A percentile compares a stretch with the other conserved stretches of the same genome.
These are phyloP conservation scores for Tapirus terrestris DNA, from an alignment of 2,113 vertebrate species.

Conservation along the genomic window DNA sequence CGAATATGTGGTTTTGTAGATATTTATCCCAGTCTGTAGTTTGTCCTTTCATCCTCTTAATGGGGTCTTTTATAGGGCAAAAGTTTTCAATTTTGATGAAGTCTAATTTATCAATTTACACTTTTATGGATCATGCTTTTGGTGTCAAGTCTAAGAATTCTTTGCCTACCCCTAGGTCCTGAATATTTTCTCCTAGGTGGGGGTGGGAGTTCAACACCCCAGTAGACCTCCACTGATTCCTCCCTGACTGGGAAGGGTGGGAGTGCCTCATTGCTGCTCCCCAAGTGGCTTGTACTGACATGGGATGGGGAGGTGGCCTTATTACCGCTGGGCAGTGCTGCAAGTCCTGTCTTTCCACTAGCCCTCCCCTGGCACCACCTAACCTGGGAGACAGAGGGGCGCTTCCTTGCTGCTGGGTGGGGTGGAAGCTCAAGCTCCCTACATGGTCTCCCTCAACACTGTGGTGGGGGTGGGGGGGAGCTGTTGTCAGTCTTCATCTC, in stretches of 20 bases:
- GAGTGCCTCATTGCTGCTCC: background rate
- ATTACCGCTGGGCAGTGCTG: fast-evolving
- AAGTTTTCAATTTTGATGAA: background rate
- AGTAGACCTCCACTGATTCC: background rate
- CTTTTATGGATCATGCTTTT: background rate
- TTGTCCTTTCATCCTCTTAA: background rate
- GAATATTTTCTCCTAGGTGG: background rate
- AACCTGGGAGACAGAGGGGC: background rate
- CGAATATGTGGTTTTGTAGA: background rate
- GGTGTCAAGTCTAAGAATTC: background rate
- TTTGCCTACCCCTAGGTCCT: background rate
- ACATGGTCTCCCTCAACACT: no score
- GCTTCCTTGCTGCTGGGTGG: background rate
- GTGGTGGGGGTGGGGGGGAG: fast-evolving
- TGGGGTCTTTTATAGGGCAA: background rate
- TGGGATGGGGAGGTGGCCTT: background rate
- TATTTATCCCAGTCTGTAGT: background rate
- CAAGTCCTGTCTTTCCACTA: background rate
- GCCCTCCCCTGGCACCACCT: background rate
- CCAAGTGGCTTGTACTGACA: background rate
- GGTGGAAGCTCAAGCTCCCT: background rate
- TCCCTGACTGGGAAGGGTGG: background rate
- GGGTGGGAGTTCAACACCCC: background rate
- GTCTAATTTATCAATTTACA: background rate
- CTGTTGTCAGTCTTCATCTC: background rate